These are phyloP conservation scores for Ambastaia sidthimunki DNA, from an alignment of 2,797 vertebrate genomes.

Conservation along the genomic window DNA sequence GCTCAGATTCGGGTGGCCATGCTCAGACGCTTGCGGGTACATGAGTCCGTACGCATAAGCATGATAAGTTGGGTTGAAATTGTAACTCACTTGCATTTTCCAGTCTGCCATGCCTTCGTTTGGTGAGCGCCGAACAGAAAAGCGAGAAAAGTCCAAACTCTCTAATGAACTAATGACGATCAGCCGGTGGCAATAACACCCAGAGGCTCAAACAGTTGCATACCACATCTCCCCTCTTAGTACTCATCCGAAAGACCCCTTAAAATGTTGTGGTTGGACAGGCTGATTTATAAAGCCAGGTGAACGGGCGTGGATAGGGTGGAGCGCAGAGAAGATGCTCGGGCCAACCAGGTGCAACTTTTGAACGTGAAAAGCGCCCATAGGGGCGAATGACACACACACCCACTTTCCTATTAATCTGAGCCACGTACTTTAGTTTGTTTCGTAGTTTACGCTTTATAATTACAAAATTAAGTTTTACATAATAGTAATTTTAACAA, in stretches of 20 bases:
- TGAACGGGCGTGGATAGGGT: constrained; percentile 29
- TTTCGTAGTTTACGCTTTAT: neutral
- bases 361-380: neutral
- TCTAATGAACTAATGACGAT: neutral
- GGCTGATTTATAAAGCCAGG: constrained; percentile 56
- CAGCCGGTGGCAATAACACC: neutral
- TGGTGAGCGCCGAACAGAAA: neutral
- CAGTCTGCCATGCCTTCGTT: constrained; percentile 74
- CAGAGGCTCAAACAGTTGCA: neutral
- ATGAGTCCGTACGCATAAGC: constrained; percentile 73
- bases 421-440: neutral
- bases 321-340: neutral
- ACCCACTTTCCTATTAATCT: constrained; percentile 31
- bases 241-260: rapidly evolving
- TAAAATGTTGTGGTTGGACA: neutral
- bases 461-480: neutral
- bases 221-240: neutral
- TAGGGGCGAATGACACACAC: neutral
- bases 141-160: neutral
- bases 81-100: constrained; percentile 73
- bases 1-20: constrained; percentile 59
- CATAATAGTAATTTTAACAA: neutral
- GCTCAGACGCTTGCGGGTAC: constrained; percentile 68
- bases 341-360: constrained; percentile 51
- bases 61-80: constrained; percentile 73